A percentile compares a stretch with the other conserved stretches of the same genome.
Conservation (phyloP, 2,797 vertebrate species). For the Choloepus didactylus region DNA sequence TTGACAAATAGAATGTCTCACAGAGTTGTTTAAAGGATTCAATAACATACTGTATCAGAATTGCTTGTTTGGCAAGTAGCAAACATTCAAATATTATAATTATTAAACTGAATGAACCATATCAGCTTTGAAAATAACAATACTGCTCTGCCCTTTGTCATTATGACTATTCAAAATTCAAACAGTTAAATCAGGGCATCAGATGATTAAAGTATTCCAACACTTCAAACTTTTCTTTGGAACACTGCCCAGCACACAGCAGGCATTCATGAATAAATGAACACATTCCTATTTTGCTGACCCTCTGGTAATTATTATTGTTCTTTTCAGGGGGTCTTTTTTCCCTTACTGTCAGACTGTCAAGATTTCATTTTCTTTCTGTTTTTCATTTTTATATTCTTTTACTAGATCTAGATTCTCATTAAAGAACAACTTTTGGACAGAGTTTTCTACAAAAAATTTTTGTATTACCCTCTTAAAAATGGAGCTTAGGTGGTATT, state of each 20-base stretch:
- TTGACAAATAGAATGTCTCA: background rate
- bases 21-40: slow-evolving; percentile 5
- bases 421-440: slow-evolving; percentile 30
- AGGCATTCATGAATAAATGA: slow-evolving; percentile 16
- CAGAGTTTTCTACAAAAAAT: background rate
- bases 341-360: background rate
- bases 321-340: background rate
- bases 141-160: background rate
- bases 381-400: background rate
- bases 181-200: background rate
- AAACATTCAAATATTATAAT: slow-evolving; percentile 10
- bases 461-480: background rate
- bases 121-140: background rate
- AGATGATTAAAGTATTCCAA: slow-evolving; percentile 11
- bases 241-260: background rate
- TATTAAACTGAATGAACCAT: background rate
- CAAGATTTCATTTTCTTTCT: slow-evolving; percentile 11
- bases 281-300: background rate
- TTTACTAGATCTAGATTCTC: background rate
- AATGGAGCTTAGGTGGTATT: background rate
- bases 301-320: background rate
- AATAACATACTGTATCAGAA: background rate
- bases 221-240: slow-evolving; percentile 15
- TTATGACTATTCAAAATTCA: slow-evolving; percentile 28
- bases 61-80: background rate